Evolutionary conservation across 1,140 invertebrate species (phyloP), one percentile per base, ranked within the genome.

Genomic region (Caenorhabditis tropicalis): DNA sequence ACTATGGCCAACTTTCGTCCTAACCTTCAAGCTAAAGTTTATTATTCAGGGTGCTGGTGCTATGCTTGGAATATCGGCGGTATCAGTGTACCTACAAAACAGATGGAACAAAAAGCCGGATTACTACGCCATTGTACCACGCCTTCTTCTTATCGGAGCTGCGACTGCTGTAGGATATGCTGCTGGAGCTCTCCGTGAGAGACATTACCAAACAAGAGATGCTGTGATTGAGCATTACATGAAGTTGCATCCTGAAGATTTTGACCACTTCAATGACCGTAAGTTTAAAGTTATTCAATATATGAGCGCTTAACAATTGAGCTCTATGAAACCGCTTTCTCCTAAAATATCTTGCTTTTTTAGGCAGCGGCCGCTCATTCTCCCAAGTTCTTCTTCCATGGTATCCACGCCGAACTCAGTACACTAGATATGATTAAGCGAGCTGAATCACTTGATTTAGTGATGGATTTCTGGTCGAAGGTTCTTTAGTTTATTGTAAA

Each of bases 351-450:
- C 81, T n/a, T n/a, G n/a, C n/a, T 53, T 81, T 89, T 90, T 79
- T 81, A 90, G 89, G 58, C 43, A 86, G 86, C 74, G 89, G 89
- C 15, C 88, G 89, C 24, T 82, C 88, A 2, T 90, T 87, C 79
- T 82, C 86, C 10, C 83, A 88, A 48, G 81, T 90, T 81, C 58
- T 90, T 6, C 86, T 90, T 21, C 89, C 89, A 7, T 90, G 89
- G 89, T 87, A 86, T 81, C 89, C 89, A 31, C 81, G 81, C 29
- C 88, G 89, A 83, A 74, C 86, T n/a, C 86, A 88, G 51, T 88
- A 91, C 92, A 94, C 58, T 93, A 93, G 82, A 92, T 96, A 83
- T 90, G 96, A 58, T 96, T 96, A 19, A 96, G 96, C 88, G 96
- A 96, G 91, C 15, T n/a, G 31, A 85, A 19, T 43, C 46, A 36